Percentiles rank a stretch among this genome's conserved stretches.
Evolutionary conservation across 2,888 invertebrate genomes (phyloP).

Genomic region (Oscheius myriophilus): DNA sequence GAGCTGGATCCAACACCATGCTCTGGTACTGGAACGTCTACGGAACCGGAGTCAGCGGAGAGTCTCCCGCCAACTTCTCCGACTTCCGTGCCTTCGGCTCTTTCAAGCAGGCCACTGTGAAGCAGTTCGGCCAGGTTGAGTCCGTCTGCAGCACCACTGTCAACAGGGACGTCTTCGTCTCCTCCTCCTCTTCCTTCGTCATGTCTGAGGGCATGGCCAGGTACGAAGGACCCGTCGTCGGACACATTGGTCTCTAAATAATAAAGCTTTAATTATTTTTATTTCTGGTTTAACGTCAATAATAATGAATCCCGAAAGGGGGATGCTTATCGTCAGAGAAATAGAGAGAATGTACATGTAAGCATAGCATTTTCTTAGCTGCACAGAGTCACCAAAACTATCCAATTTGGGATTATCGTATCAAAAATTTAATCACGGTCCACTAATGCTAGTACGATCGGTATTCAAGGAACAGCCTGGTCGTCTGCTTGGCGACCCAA

Average conservation of each 20-base stretch:
- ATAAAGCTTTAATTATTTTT: background rate
- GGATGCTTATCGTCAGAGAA: too few species aligned
- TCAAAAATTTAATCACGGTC: too few species aligned
- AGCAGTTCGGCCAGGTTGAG: slow-evolving; percentile 55
- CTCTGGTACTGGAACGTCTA: slow-evolving; percentile 56
- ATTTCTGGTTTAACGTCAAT: background rate
- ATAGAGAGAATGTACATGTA: too few species aligned
- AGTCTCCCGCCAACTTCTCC: slow-evolving; percentile 44
- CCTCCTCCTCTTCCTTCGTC: background rate
- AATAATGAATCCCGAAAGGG: too few species aligned
- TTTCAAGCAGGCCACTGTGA: slow-evolving; percentile 47
- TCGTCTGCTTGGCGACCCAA: too few species aligned
- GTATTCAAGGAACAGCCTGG: too few species aligned
- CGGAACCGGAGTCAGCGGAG: slow-evolving; percentile 47
- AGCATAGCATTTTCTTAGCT: too few species aligned
- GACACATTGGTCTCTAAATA: slow-evolving; percentile 27
- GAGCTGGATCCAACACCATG: slow-evolving; percentile 32
- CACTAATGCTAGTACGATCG: too few species aligned
- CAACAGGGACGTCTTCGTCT: slow-evolving; percentile 26
- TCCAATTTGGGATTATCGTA: too few species aligned
- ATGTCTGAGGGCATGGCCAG: slow-evolving; percentile 14
- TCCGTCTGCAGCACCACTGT: slow-evolving; percentile 39
- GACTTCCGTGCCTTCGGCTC: slow-evolving; percentile 55
- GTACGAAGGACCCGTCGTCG: slow-evolving; percentile 26
- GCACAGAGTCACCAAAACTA: too few species aligned